phyloP scores from a whole-genome alignment of 2,797 vertebrate species.

The Pteronotus mesoamericanus region DNA sequence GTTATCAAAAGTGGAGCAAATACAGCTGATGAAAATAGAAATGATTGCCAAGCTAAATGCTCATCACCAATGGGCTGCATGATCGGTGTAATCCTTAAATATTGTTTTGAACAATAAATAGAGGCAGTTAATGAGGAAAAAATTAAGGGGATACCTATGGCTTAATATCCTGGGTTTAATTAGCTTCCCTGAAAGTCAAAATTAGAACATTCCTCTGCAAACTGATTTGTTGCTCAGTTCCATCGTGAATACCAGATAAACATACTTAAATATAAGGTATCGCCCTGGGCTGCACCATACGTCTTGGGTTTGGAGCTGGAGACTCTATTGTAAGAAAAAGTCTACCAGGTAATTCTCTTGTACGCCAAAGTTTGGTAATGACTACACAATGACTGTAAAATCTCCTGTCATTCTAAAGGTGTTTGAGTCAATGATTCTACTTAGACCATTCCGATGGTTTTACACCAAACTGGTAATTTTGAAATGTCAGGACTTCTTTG shows the following conservation, averaged over 20 bases:
- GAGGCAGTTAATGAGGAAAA: not conserved
- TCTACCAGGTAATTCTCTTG: not conserved
- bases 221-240: not conserved
- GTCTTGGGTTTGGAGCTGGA: not conserved
- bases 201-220: not conserved
- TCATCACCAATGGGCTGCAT: not conserved
- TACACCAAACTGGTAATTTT: not conserved
- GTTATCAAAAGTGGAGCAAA: not conserved
- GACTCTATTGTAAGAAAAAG: not conserved
- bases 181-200: not conserved
- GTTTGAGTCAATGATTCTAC: not conserved
- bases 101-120: not conserved
- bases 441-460: not conserved
- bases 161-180: not conserved
- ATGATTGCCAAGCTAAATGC: not conserved
- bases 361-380: not conserved
- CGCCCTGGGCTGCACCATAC: not conserved
- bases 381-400: not conserved
- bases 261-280: not conserved
- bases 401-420: not conserved
- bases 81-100: not conserved
- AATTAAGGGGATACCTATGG: not conserved
- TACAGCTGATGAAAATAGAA: not conserved
- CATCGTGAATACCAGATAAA: not conserved
- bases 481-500: conserved; percentile 2